phyloP scores from a whole-genome alignment of 2,113 vertebrate genomes.

The Dicerorhinus sumatrensis region DNA sequence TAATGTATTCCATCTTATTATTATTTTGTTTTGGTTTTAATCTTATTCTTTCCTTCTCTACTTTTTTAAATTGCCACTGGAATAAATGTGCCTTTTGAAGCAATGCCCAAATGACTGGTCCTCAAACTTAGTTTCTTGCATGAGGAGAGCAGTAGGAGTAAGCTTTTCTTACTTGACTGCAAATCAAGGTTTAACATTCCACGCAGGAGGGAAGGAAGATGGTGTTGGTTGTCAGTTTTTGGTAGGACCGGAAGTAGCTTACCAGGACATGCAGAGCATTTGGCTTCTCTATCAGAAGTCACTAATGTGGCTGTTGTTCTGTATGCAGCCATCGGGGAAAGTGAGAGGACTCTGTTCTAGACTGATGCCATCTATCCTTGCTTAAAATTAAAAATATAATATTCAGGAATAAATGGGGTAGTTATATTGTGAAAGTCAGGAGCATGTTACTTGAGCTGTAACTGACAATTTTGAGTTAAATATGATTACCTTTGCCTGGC shows the following conservation, averaged over 20 bases:
- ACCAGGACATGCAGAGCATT: not conserved
- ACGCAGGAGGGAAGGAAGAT: not conserved
- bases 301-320: not conserved
- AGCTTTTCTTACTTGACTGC: conserved; percentile 41
- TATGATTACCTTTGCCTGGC: not conserved
- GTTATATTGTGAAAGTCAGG: not conserved
- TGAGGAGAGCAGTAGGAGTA: not conserved
- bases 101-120: conserved; percentile 76
- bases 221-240: conserved; percentile 6
- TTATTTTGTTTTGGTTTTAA: conserved; percentile 33
- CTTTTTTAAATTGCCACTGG: conserved; percentile 67
- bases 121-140: conserved; percentile 42
- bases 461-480: conserved; percentile 16
- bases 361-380: not conserved
- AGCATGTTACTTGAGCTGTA: not conserved
- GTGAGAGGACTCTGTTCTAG: not conserved
- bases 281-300: not conserved
- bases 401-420: not conserved
- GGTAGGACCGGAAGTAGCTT: not conserved
- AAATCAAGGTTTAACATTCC: conserved; percentile 56
- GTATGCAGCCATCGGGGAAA: not conserved
- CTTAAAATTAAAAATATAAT: conserved; percentile 18
- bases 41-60: conserved; percentile 55
- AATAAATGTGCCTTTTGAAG: conserved; percentile 80
- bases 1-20: conserved; percentile 55